phyloP scores from a whole-genome alignment of 2,888 invertebrate species.

The Idaea dimidiata region DNA sequence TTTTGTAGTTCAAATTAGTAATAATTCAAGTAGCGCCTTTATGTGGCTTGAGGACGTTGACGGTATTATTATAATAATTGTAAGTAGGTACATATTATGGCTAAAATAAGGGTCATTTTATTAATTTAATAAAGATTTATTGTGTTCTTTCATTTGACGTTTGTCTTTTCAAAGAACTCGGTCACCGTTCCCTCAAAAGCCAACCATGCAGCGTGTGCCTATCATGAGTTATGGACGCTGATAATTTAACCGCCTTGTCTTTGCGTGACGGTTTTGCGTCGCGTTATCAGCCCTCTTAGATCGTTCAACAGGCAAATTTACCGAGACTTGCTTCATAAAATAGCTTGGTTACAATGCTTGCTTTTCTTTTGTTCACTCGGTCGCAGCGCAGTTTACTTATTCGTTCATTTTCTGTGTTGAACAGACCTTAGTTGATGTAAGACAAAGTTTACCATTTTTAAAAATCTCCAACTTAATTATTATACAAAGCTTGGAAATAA shows the following conservation, averaged over 20 bases:
- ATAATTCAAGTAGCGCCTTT: no score
- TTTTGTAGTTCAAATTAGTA: no score
- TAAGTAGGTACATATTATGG: no score
- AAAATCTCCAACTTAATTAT: background rate
- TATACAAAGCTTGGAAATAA: background rate
- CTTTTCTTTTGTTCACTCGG: conserved; percentile 32
- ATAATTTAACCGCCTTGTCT: conserved; percentile 47
- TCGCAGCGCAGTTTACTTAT: conserved; percentile 14
- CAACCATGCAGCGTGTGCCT: conserved; percentile 28
- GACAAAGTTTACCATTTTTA: background rate
- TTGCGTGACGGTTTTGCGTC: conserved; percentile 51
- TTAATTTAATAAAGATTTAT: no score
- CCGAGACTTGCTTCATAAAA: conserved; percentile 40
- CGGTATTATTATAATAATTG: no score
- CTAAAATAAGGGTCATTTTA: no score
- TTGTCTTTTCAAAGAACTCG: conserved; percentile 3
- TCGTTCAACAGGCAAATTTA: conserved; percentile 48
- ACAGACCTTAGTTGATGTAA: background rate
- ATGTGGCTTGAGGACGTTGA: no score
- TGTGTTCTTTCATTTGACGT: background rate
- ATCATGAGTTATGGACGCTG: conserved; percentile 52
- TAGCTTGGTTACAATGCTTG: conserved; percentile 33
- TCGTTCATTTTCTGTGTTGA: conserved; percentile 10
- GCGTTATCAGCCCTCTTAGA: conserved; percentile 47
- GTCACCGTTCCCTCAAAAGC: conserved; percentile 11